phyloP scores from a whole-genome alignment of 2,797 vertebrate genomes.

The Echiichthys vipera region DNA sequence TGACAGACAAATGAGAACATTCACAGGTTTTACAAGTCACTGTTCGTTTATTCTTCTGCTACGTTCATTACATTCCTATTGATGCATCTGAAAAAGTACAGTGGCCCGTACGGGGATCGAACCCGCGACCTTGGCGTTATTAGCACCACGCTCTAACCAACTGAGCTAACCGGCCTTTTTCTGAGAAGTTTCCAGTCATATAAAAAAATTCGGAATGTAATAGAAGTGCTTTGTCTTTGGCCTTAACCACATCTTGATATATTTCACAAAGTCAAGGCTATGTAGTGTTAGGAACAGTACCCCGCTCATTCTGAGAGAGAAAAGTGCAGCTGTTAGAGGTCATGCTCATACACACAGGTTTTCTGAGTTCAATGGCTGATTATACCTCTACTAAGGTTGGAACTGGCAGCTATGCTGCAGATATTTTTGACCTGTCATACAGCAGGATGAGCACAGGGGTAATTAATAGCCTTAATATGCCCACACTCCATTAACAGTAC shows the following conservation, averaged over 20 bases:
- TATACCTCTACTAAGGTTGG: neutral
- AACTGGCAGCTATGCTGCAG: neutral
- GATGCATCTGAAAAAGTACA: too few species aligned
- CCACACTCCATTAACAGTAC: neutral
- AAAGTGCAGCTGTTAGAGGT: neutral
- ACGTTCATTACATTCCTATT: too few species aligned
- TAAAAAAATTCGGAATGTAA: too few species aligned
- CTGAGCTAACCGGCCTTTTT: slow-evolving; percentile 61
- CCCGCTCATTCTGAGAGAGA: neutral
- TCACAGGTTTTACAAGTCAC: too few species aligned
- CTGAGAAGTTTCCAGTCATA: too few species aligned
- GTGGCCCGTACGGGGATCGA: slow-evolving; percentile 67
- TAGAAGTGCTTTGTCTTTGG: too few species aligned
- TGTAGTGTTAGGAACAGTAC: too few species aligned
- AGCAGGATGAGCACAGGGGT: slow-evolving; percentile 4
- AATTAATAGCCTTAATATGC: slow-evolving; percentile 17
- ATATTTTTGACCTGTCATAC: neutral
- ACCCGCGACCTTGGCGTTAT: slow-evolving; percentile 80
- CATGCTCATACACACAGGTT: neutral
- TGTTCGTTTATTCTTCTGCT: too few species aligned
- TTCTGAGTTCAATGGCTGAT: slow-evolving; percentile 6
- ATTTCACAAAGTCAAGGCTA: neutral
- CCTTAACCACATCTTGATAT: too few species aligned
- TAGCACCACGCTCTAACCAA: slow-evolving; percentile 83
- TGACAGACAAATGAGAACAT: too few species aligned